Conservation (phyloP, 2,113 vertebrate species). For the Pungitius pungitius region DNA sequence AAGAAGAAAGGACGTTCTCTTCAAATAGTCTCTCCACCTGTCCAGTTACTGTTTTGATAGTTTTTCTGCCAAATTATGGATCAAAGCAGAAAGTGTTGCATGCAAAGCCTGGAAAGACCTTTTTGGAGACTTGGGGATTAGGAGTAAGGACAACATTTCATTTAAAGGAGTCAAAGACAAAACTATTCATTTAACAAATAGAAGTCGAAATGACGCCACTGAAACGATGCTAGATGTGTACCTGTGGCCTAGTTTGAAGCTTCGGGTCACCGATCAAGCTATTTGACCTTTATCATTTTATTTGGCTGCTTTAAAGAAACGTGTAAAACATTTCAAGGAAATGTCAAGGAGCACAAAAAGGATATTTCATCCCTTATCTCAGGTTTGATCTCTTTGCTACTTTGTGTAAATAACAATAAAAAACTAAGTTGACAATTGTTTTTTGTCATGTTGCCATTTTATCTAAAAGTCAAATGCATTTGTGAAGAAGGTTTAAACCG, state of each 20-base stretch:
- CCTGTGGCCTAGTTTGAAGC: not conserved
- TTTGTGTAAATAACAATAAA: not conserved
- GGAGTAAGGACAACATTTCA: too few relatives aligned
- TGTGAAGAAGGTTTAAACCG: slow-evolving; percentile 1
- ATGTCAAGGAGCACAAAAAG: not conserved
- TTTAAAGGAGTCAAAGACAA: too few relatives aligned
- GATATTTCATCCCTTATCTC: not conserved
- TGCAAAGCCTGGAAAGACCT: too few relatives aligned
- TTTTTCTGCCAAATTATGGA: too few relatives aligned
- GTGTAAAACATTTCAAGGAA: too few relatives aligned
- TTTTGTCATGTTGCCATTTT: slow-evolving; percentile 23
- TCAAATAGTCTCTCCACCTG: too few relatives aligned
- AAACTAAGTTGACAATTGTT: not conserved
- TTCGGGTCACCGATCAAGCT: not conserved
- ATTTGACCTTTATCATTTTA: not conserved
- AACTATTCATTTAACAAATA: too few relatives aligned
- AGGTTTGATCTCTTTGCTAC: not conserved
- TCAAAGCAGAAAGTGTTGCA: too few relatives aligned
- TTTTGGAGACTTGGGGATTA: too few relatives aligned
- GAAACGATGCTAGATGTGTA: too few relatives aligned
- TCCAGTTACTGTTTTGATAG: too few relatives aligned
- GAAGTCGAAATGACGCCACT: too few relatives aligned
- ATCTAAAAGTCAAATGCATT: slow-evolving; percentile 10
- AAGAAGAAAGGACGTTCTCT: slow-evolving; percentile 10
- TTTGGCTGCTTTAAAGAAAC: not conserved